phyloP scores from a whole-genome alignment of 2,888 invertebrate species.

The Lacanobia oleracea region DNA sequence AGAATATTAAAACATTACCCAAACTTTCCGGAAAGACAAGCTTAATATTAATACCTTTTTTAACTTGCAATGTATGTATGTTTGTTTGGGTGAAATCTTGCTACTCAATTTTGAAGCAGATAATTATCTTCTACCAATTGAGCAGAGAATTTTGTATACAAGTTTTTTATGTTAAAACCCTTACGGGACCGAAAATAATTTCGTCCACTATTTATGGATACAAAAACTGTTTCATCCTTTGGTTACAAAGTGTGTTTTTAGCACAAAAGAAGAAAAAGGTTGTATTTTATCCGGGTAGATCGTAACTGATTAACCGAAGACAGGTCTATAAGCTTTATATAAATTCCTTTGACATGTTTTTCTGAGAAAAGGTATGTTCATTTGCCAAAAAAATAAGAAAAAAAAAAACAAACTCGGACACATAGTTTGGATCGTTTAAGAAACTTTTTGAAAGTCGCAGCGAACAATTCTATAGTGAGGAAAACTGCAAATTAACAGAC shows the following conservation, averaged over 20 bases:
- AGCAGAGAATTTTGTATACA: too few relatives aligned
- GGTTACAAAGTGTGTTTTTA: not conserved
- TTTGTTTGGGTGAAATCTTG: too few relatives aligned
- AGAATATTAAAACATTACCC: too few relatives aligned
- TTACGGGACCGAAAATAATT: not conserved
- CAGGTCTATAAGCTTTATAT: not conserved
- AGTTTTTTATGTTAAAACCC: too few relatives aligned
- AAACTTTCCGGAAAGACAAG: too few relatives aligned
- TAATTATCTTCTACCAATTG: too few relatives aligned
- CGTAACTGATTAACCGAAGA: conserved; percentile 15
- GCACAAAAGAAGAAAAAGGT: conserved; percentile 20
- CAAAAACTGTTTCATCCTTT: conserved; percentile 6
- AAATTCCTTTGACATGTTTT: not conserved
- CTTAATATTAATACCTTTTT: too few relatives aligned
- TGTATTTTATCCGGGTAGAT: not conserved
- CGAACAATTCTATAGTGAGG: not conserved
- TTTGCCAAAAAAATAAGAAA: not conserved
- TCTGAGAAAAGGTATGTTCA: not conserved
- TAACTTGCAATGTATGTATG: too few relatives aligned
- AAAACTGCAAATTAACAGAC: not conserved
- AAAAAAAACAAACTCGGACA: not conserved
- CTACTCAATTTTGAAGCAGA: too few relatives aligned
- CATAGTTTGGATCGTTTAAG: not conserved
- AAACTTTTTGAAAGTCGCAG: not conserved
- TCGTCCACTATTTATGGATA: not conserved